Percentiles rank a stretch among this genome's conserved stretches.
Conservation (phyloP, 2,797 vertebrate genomes). For the Okamejei kenojei region DNA sequence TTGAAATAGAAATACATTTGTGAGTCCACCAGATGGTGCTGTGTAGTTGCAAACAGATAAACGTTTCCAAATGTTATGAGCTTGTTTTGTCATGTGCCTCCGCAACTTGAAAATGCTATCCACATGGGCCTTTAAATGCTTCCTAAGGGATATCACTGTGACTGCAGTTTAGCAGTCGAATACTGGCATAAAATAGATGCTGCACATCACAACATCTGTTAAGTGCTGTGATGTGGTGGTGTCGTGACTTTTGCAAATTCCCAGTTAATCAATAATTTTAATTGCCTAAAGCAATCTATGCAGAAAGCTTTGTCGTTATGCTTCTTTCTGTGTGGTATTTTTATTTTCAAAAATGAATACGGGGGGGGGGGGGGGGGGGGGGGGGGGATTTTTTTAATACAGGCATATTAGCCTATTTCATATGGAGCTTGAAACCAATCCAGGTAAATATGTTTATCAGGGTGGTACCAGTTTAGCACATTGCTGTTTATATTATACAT, state of each 20-base stretch:
- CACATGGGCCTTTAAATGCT: slow-evolving; percentile 51
- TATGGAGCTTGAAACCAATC: neutral
- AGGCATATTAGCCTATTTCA: neutral
- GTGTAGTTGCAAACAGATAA: slow-evolving; percentile 45
- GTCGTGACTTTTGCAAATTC: slow-evolving; percentile 50
- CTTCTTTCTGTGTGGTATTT: neutral
- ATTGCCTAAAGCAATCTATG: slow-evolving; percentile 42
- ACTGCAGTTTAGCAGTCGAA: slow-evolving; percentile 58
- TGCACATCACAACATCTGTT: slow-evolving; percentile 56
- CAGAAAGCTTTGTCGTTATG: slow-evolving; percentile 12
- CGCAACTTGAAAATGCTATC: slow-evolving; percentile 52
- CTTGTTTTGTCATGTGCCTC: slow-evolving; percentile 51
- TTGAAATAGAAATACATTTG: neutral
- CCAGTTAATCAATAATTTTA: slow-evolving; percentile 48
- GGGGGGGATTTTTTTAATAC: no score
- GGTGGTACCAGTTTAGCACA: neutral
- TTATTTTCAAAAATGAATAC: neutral
- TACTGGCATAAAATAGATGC: slow-evolving; percentile 55
- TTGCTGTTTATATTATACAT: neutral
- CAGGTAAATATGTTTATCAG: neutral
- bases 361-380: no score
- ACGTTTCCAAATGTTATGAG: slow-evolving; percentile 37
- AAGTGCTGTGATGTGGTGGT: slow-evolving; percentile 48
- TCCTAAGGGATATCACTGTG: slow-evolving; percentile 58
- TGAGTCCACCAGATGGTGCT: slow-evolving; percentile 52